Percentiles rank a stretch among this genome's conserved stretches.
phyloP scores from a whole-genome alignment of 1,140 invertebrate genomes.

The Lucilia cuprina region DNA sequence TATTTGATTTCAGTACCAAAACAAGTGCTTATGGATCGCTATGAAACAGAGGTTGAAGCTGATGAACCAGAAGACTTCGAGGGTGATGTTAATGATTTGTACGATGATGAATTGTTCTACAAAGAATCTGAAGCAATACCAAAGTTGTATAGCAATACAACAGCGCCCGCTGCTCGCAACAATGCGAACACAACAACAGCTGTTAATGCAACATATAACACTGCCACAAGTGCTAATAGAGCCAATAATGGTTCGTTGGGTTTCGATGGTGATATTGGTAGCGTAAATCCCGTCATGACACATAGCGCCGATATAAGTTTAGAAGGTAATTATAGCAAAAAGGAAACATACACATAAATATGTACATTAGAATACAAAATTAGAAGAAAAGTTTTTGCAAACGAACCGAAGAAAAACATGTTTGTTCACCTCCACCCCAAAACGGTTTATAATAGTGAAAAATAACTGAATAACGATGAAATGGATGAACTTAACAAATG shows the following conservation, averaged over 20 bases:
- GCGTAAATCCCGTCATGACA: slow-evolving; percentile 57
- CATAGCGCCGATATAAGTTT: slow-evolving; percentile 55
- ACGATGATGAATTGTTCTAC: slow-evolving; percentile 62
- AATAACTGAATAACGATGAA: neutral
- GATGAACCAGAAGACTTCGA: slow-evolving; percentile 71
- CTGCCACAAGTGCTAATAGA: slow-evolving; percentile 25
- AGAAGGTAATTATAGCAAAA: slow-evolving; percentile 48
- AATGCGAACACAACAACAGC: slow-evolving; percentile 14
- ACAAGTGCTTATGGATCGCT: slow-evolving; percentile 80
- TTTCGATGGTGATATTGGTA: slow-evolving; percentile 43
- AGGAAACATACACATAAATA: neutral
- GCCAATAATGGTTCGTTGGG: slow-evolving; percentile 47
- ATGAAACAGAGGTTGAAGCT: slow-evolving; percentile 74
- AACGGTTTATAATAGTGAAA: too few relatives aligned
- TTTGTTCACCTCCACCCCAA: neutral
- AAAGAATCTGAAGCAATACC: slow-evolving; percentile 62
- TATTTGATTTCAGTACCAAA: slow-evolving; percentile 70
- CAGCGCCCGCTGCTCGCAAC: slow-evolving; percentile 35
- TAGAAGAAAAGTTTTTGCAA: neutral
- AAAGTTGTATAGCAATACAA: slow-evolving; percentile 55
- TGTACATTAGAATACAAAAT: neutral
- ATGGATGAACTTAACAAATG: slow-evolving; percentile 28
- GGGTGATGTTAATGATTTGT: slow-evolving; percentile 63
- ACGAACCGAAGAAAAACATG: neutral
- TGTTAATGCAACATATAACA: slow-evolving; percentile 33